Base-by-base conservation (phyloP, 2,113 vertebrate genomes). In the Phocoena sinus region DNA sequence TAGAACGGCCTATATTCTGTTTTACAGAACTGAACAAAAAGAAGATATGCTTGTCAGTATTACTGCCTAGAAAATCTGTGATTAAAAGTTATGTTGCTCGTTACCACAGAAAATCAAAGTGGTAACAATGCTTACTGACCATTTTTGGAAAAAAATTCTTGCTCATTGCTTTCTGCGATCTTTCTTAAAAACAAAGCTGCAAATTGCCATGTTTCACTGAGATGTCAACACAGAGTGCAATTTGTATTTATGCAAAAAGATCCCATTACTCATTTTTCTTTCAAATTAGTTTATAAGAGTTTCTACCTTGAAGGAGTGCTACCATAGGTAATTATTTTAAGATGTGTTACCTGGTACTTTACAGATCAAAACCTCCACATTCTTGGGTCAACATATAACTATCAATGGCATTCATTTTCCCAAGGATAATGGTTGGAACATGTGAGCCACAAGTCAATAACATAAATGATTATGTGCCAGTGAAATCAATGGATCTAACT, bases 71-170 rank as follows among this genome's bases (percentile, higher is more conserved):
- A 94, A 97, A 96, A 98, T 94, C 95, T 53, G 13, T 83, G 98
- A 98, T 98, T 98, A 98, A 98, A 98, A 98, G 98, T 98, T 96
- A 97, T 97, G 95, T 91, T 97, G 94, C 95, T 98, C 98, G 95
- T 99, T 98, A 98, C 79, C 14, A 85, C 91, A 81, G 87, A 96
- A 96, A 98, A 98, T 98, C 98, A 98, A 98, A 97, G 41, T 0
- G 76, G 89, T 74, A 98, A 97, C 96, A 97, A 97, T 56, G 95
- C 91, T 98, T 97, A 96, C 96, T 83, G 98, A 95, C 95, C 97
- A 53, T 94, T 98, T 98, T 87, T 94, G 96, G 96, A 97, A 97
- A 97, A 97, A 97, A 90, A 96, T 89, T 96, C 97, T 96, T 92
- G 89, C 41, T 98, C 97, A 97, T 95, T 97, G 91, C 89, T 97